These are phyloP conservation scores for Eilema caniola DNA, from an alignment of 2,888 invertebrate species.

Conservation along the genomic window DNA sequence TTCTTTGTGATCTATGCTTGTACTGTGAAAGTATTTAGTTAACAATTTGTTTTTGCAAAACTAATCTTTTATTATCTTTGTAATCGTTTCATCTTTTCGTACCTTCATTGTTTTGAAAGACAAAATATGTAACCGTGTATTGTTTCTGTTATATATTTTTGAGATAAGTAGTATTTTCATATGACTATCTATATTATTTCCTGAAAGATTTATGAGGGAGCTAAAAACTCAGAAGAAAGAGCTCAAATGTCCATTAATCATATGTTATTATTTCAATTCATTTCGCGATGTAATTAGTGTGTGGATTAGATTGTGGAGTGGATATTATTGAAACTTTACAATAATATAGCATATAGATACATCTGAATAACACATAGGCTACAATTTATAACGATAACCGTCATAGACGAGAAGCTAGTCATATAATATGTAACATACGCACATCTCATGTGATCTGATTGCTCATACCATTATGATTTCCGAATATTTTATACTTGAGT, in stretches of 20 bases:
- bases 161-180: not conserved
- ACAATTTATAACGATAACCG: too few relatives aligned
- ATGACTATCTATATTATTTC: too few relatives aligned
- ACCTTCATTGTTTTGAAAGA: not conserved
- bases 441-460: not conserved
- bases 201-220: not conserved
- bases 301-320: too few relatives aligned
- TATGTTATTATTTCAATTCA: too few relatives aligned
- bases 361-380: too few relatives aligned
- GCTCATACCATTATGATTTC: not conserved
- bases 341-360: too few relatives aligned
- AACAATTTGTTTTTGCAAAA: constrained; percentile 3
- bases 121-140: not conserved
- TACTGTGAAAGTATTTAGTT: not conserved
- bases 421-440: not conserved
- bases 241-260: too few relatives aligned
- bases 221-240: too few relatives aligned
- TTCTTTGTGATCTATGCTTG: not conserved
- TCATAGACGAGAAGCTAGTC: too few relatives aligned
- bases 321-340: too few relatives aligned
- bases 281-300: too few relatives aligned
- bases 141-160: not conserved
- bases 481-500: not conserved
- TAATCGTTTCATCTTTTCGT: not conserved
- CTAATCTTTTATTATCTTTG: constrained; percentile 7